Evolutionary conservation across 2,113 vertebrate genomes (phyloP).

Genomic region (human): DNA sequence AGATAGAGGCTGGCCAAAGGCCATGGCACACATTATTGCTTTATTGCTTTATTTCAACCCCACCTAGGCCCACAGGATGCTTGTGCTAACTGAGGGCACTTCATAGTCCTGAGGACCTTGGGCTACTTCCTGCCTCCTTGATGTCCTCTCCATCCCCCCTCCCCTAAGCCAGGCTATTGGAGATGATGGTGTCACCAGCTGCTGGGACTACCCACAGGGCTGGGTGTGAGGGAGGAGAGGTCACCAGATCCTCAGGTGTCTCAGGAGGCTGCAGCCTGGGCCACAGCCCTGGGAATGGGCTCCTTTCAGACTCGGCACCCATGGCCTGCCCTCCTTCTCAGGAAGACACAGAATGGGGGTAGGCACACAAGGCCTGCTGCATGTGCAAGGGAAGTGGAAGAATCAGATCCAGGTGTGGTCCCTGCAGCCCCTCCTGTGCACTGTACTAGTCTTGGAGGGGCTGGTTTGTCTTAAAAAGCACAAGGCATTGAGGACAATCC

Average conservation of each 20-base stretch:
- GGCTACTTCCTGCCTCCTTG: not conserved
- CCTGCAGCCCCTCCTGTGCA: no score
- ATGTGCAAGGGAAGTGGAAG: fast-evolving
- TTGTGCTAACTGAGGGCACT: not conserved
- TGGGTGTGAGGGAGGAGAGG: not conserved
- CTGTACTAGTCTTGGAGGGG: not conserved
- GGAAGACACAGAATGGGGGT: not conserved
- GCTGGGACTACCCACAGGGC: not conserved
- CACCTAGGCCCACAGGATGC: not conserved
- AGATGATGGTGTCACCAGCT: not conserved
- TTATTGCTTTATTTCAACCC: not conserved
- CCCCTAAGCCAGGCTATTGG: not conserved
- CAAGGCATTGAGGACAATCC: not conserved
- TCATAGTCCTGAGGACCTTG: not conserved
- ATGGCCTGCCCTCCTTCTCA: no score
- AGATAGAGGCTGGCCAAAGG: not conserved
- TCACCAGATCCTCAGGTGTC: not conserved
- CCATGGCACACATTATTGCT: not conserved
- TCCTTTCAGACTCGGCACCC: not conserved
- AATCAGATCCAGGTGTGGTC: not conserved
- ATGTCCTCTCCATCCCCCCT: not conserved
- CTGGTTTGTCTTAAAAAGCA: not conserved
- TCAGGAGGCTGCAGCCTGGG: not conserved
- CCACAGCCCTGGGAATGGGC: not conserved
- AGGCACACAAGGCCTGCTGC: not conserved